Conservation (phyloP, 2,888 invertebrate genomes). For the Spicauda simplicius region DNA sequence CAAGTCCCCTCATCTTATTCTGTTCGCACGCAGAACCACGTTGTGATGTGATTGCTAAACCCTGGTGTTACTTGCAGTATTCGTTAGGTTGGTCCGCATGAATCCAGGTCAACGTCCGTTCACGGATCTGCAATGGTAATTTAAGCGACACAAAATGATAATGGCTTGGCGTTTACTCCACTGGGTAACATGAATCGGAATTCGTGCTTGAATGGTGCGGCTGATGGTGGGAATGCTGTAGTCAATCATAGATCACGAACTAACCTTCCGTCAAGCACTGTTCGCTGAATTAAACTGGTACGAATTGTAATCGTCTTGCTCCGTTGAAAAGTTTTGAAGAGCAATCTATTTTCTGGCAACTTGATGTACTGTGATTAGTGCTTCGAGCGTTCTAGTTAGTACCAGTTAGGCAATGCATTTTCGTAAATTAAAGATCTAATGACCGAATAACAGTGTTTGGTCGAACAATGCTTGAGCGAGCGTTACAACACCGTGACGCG, state of each 20-base stretch:
- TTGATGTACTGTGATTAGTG: neutral
- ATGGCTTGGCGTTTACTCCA: conserved; percentile 60
- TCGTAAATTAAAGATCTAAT: neutral
- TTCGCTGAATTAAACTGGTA: conserved; percentile 12
- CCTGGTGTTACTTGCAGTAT: conserved; percentile 38
- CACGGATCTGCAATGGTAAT: conserved; percentile 65
- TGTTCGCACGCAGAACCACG: conserved; percentile 61
- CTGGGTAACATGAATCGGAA: conserved; percentile 52
- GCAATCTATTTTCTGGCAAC: neutral
- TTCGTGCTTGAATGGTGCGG: conserved; percentile 57
- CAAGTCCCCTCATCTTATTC: conserved; percentile 61
- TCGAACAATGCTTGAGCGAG: conserved; percentile 22
- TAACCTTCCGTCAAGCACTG: conserved; percentile 34
- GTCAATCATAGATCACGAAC: conserved; percentile 66
- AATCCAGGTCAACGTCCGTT: conserved; percentile 64
- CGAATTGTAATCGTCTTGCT: neutral
- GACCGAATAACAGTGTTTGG: neutral
- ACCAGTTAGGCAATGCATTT: neutral
- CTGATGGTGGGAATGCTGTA: conserved; percentile 50
- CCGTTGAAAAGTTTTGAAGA: neutral
- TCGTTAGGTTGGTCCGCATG: conserved; percentile 40
- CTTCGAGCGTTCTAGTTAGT: neutral
- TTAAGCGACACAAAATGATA: conserved; percentile 61
- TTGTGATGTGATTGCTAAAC: conserved; percentile 62
- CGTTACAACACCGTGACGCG: conserved; percentile 22